Base-by-base conservation (phyloP, 64 coral and sea anemone genomes). In the Pocillopora damicornis region DNA sequence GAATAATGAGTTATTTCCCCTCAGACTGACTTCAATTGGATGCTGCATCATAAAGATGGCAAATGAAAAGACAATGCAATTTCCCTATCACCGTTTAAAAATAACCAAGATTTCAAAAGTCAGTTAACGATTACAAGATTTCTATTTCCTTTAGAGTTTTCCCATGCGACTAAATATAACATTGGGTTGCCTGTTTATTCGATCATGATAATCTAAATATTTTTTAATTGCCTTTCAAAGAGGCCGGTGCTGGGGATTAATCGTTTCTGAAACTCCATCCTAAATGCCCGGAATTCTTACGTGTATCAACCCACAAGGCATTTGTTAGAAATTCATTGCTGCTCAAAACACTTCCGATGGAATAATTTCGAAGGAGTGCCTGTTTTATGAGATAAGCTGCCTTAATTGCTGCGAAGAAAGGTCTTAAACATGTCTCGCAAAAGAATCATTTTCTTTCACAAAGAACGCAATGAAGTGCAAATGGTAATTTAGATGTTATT, bases 221-320 rank as follows among this genome's bases (percentile, higher is more conserved):
- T 56, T 22, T 37, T 26, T 20, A 22, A 22, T 13, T 7, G 65
- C 20, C 18, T 72, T 85, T 57, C 35, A 85, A 85, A 85, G 81
- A 0, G 9, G 37, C 63, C 81, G 81, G 20, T 16, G 2, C 12
- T 72, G 64, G 26, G 71, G 68, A 73, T 20, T 73, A 85, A 85
- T 85, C 72, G 64, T 15, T 73, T 71, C 12, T 25, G 81, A 85
- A 67, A 35, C 34, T 68, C 1, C 15, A 36, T 37, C 61, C 63
- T 66, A 83, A 85, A 68, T 72, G 37, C 37, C 65, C 81, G 45
- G 65, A 72, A 72, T 38, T 12, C 67, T 72, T 72, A 34, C 37
- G 11, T 37, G 42, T 85, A 56, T 66, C 72, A 15, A 56, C 3
- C 58, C 63, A 85, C 57, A 66, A 83, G 58, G 71, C 45, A 63